Evolutionary conservation across 2,797 vertebrate species (phyloP), one percentile per base, ranked within the genome.

Genomic region (Spatula versicolor): DNA sequence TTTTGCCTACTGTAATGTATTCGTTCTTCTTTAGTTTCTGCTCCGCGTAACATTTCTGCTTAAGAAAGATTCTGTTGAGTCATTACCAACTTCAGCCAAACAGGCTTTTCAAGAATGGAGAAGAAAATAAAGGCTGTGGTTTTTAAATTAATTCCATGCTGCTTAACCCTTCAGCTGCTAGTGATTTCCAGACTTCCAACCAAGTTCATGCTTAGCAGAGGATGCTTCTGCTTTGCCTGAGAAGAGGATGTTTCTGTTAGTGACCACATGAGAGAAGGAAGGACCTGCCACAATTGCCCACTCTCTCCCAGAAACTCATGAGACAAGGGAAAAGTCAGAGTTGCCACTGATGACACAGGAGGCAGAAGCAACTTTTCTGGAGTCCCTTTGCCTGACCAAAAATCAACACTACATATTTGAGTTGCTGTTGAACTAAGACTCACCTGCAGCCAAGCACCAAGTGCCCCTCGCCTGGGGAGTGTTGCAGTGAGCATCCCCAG

Each of bases 81-180:
- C 94, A 97, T 90, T 92, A 95, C 90, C 84, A 86, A 76, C 88
- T 84, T 95, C 92, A 93, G 95, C 89, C 83, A 96, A 97, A 97
- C 96, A 95, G 93, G 97, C 92, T 97, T 97, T 97, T 96, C 96
- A 97, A 97, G 95, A 97, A 96, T 11, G 60, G 75, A 92, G 90
- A 46, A 83, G 86, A 94, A 95, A 92, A 96, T 92, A 94, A 93
- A 95, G 90, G 90, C 94, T 96, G 93, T 97, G 96, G 94, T 95
- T 96, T 96, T 68, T 21, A 94, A 96, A 96, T 95, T 95, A 96
- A 86, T 86, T 93, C 84, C 85, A 28, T 77, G 59, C 85, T 91
- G 79, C 33, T 96, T 96, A 97, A 96, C 92, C 86, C 95, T 96
- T 97, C 79, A 90, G 81, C 55, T n/a, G 22, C 90, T 88, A n/a